Conservation (phyloP, 2,797 vertebrate genomes). For the Oreochromis grahami region DNA sequence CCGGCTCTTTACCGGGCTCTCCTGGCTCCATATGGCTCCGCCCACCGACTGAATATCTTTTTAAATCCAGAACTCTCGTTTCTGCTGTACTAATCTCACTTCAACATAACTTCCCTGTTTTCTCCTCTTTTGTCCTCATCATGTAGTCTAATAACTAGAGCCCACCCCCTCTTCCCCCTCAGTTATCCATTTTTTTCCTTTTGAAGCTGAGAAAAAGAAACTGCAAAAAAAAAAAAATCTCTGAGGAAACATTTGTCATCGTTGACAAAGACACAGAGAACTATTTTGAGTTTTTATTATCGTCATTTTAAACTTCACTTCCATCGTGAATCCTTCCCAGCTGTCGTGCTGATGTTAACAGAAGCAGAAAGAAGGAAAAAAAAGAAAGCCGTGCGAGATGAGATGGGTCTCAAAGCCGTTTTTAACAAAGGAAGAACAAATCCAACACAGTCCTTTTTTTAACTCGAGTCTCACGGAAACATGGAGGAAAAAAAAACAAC, state of each 20-base stretch:
- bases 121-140: slow-evolving; percentile 49
- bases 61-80: slow-evolving; percentile 68
- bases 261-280: slow-evolving; percentile 54
- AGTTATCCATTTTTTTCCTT: slow-evolving; percentile 28
- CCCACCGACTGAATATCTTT: slow-evolving; percentile 78
- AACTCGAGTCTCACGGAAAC: slow-evolving; percentile 62
- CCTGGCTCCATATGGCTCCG: slow-evolving; percentile 63
- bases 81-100: slow-evolving; percentile 78
- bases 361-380: slow-evolving; percentile 1
- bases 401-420: slow-evolving; percentile 43
- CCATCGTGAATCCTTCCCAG: slow-evolving; percentile 52
- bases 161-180: not conserved
- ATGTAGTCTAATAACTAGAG: slow-evolving; percentile 55
- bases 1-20: slow-evolving; percentile 43
- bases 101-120: slow-evolving; percentile 58
- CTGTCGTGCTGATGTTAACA: slow-evolving; percentile 61
- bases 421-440: slow-evolving; percentile 79
- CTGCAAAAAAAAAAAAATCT: slow-evolving; percentile 54
- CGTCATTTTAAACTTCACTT: slow-evolving; percentile 59
- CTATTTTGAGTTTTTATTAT: slow-evolving; percentile 53
- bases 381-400: slow-evolving; percentile 12
- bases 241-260: slow-evolving; percentile 46
- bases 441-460: slow-evolving; percentile 60
- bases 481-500: slow-evolving; percentile 57
- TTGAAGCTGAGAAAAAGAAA: slow-evolving; percentile 60